phyloP scores from a whole-genome alignment of 2,888 invertebrate genomes.

The Tortrix viridana region DNA sequence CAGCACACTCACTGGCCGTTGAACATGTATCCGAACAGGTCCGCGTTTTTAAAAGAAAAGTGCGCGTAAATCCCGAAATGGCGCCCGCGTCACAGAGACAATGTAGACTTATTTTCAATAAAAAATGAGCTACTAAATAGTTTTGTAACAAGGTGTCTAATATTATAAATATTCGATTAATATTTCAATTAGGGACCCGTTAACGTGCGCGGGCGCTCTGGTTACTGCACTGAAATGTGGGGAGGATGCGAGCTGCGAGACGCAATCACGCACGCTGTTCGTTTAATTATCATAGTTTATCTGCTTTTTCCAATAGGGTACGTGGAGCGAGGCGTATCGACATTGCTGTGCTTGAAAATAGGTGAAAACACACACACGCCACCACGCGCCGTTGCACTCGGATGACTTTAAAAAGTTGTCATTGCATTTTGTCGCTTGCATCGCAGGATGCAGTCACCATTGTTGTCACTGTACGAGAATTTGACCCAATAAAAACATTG shows the following conservation, averaged over 20 bases:
- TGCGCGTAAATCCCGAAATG: constrained; percentile 43
- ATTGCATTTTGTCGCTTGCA: constrained; percentile 44
- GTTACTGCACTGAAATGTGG: constrained; percentile 59
- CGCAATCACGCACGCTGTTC: constrained; percentile 66
- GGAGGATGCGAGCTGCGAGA: constrained; percentile 51
- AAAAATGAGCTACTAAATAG: constrained; percentile 72
- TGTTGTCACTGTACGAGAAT: constrained; percentile 14
- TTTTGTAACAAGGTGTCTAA: constrained; percentile 57
- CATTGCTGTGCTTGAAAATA: constrained; percentile 70
- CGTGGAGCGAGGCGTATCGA: constrained; percentile 76
- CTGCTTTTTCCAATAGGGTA: constrained; percentile 80
- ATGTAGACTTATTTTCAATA: constrained; percentile 69
- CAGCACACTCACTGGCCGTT: constrained; percentile 50
- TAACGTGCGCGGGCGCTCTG: constrained; percentile 55
- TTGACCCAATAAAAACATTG: constrained; percentile 3
- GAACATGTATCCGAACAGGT: constrained; percentile 41
- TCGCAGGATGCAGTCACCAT: constrained; percentile 36
- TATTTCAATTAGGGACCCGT: constrained; percentile 71
- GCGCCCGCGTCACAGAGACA: constrained; percentile 10
- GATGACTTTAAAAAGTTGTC: constrained; percentile 77
- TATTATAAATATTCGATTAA: constrained; percentile 70
- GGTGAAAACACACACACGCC: constrained; percentile 70
- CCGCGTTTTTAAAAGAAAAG: constrained; percentile 49
- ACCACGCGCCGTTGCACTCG: constrained; percentile 68
- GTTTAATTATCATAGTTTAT: constrained; percentile 80